These are phyloP conservation scores for Limenitis arthemis DNA, from an alignment of 2,888 invertebrate genomes.

Conservation along the genomic window DNA sequence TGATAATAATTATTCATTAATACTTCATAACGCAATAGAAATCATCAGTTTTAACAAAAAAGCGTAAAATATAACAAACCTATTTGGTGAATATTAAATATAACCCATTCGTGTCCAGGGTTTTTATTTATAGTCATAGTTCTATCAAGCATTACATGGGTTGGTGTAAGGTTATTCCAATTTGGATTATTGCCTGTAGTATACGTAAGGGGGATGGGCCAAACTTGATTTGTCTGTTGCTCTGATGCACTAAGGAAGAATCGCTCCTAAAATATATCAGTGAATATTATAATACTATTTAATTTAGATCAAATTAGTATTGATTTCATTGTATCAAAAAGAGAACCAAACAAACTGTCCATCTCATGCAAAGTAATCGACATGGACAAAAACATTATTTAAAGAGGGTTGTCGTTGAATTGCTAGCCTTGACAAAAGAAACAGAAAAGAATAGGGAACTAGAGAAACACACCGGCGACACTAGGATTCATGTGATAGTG, in stretches of 20 bases:
- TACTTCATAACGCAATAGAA: not conserved
- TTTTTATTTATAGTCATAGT: constrained; percentile 33
- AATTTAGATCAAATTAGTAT: too few species aligned
- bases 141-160: constrained; percentile 37
- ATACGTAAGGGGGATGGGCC: constrained; percentile 60
- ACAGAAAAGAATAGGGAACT: too few species aligned
- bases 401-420: too few species aligned
- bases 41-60: not conserved
- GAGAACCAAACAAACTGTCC: too few species aligned
- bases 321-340: too few species aligned
- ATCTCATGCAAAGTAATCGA: too few species aligned
- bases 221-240: constrained; percentile 39
- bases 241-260: constrained; percentile 47
- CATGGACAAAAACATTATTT: too few species aligned
- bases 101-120: constrained; percentile 66
- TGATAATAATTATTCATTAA: not conserved
- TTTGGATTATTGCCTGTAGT: constrained; percentile 49
- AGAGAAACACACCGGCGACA: too few species aligned
- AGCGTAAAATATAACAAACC: constrained; percentile 40
- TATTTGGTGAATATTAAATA: constrained; percentile 74
- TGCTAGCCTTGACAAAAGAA: too few species aligned
- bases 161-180: constrained; percentile 43
- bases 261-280: constrained; percentile 41
- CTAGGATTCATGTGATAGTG: too few species aligned
- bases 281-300: not conserved